Evolutionary conservation across 2,888 invertebrate genomes (phyloP).

Genomic region (Biston betularia): DNA sequence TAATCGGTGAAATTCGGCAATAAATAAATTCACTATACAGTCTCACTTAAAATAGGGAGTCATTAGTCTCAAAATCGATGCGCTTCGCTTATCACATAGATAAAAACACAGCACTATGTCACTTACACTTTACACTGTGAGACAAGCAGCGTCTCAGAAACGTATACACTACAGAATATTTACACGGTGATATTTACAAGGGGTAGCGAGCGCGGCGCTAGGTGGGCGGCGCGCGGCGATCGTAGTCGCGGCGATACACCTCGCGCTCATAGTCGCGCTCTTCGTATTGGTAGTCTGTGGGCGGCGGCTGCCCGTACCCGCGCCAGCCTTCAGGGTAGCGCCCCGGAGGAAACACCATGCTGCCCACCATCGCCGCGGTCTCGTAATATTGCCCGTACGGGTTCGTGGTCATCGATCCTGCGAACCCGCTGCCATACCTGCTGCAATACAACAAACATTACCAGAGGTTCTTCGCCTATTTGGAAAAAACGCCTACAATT

Average conservation of each 20-base stretch:
- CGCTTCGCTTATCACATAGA: conserved; percentile 83
- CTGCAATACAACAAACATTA: conserved; percentile 35
- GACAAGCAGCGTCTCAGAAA: conserved; percentile 70
- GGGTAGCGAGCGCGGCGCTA: conserved; percentile 42
- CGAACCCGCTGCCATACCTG: conserved; percentile 77
- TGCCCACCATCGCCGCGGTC: conserved; percentile 73
- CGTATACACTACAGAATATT: conserved; percentile 66
- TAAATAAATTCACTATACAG: conserved; percentile 84
- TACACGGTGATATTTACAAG: conserved; percentile 78
- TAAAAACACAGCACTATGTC: conserved; percentile 85
- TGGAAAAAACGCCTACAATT: neutral
- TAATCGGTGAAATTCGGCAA: conserved; percentile 75
- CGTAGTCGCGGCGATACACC: conserved; percentile 88
- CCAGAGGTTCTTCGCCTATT: neutral
- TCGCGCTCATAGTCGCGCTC: conserved; percentile 86
- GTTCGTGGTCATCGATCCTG: conserved; percentile 75
- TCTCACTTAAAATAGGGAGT: conserved; percentile 78
- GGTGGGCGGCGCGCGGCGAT: conserved; percentile 88
- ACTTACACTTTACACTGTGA: conserved; percentile 79
- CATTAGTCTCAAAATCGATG: conserved; percentile 70
- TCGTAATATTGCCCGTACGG: conserved; percentile 78
- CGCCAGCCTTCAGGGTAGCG: conserved; percentile 83
- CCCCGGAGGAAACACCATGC: conserved; percentile 84
- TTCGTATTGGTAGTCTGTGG: conserved; percentile 83
- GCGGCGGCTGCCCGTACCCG: conserved; percentile 73